Evolutionary conservation across 2,888 invertebrate species (phyloP), one percentile per base, ranked within the genome.

Genomic region (Nematopogon swammerdamellus): DNA sequence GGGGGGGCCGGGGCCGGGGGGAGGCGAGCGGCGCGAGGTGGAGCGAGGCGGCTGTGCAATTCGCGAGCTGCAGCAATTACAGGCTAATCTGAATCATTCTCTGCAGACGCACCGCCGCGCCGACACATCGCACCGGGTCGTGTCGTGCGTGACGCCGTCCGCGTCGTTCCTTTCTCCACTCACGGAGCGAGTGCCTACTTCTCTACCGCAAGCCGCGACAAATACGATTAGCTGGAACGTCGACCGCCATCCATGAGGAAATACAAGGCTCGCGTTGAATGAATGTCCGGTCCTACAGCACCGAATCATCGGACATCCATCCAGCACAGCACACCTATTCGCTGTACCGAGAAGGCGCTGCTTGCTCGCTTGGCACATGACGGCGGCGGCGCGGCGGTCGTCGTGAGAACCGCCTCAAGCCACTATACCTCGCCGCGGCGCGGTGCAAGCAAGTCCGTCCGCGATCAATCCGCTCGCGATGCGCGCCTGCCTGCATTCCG

Each of bases 401-500:
- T 18, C 45, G 45, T 19, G 45, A 45, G 45, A 16, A 19, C 19
- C 17, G 45, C 19, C 45, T 19, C 44, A 11, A 4, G 17, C 44
- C 18, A 6, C 44, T 18, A 18, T 25, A 4, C 25, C 5, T 25
- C 25, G 25, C 25, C 25, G 25, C 25, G 5, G 25, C 25, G 25
- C 25, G 25, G 5, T 8, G 25, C 25, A 25, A 4, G 25, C 25
- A 8, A 25, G 25, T 25, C 25, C 25, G 62, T 63, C 61, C 65
- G 62, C 67, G 67, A 70, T 73, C 70, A 73, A 73, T 70, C 69
- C 66, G 62, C 63, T 63, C 64, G 67, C 63, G 60, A 61, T 61
- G 63, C 60, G 72, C 72, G 71, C 72, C 75, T 71, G 71, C 72
- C 75, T 77, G 76, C 77, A 77, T 77, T 77, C 76, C 75, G 63